Evolutionary conservation across 2,113 vertebrate species (phyloP), one percentile per base, ranked within the genome.

Genomic region (Nesogale talazaci): DNA sequence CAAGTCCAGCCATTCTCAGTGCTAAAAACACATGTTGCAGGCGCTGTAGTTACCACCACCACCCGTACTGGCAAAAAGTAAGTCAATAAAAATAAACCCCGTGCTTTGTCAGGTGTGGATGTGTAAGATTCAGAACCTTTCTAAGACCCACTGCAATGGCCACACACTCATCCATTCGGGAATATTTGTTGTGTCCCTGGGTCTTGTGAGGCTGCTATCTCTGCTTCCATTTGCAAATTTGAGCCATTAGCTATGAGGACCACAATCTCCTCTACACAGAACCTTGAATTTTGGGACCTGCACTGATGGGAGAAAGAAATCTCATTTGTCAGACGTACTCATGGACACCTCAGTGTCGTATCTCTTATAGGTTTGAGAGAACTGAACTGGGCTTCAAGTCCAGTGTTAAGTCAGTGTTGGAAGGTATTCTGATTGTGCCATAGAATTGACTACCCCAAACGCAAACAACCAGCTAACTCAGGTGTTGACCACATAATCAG

Each of bases 401-500:
- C 94, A 80, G 72, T n/a, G 59, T 31, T 40, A 27, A 40, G 34
- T 34, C 11, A 17, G 20, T 40, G 1, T 86, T 77, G 83, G 92
- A 86, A 97, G 83, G 40, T 86, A 90, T 95, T 72, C 88, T 94
- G 77, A 87, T 90, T 88, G 81, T 92, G 81, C 70, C 94, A 74
- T 93, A 40, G 42, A 69, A 67, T 95, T 95, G 94, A 56, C 86
- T 69, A 86, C 93, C 96, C 83, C 93, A 70, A 88, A 46, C 12
- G 4, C 31, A 3, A 12, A n/a, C 5, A 76, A 46, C 25, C 14
- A 29, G 40, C 74, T 46, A 42, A 27, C 25, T 57, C 83, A 94
- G 70, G 75, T 80, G 94, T 94, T 94, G 92, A 90, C 94, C 95
- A 96, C 95, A 72, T 96, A 94, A 96, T 93, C 94, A 96, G 80